Percentiles rank a stretch among this genome's conserved stretches.
Evolutionary conservation across 2,113 vertebrate species (phyloP).

Genomic region (Mystacornis crossleyi): DNA sequence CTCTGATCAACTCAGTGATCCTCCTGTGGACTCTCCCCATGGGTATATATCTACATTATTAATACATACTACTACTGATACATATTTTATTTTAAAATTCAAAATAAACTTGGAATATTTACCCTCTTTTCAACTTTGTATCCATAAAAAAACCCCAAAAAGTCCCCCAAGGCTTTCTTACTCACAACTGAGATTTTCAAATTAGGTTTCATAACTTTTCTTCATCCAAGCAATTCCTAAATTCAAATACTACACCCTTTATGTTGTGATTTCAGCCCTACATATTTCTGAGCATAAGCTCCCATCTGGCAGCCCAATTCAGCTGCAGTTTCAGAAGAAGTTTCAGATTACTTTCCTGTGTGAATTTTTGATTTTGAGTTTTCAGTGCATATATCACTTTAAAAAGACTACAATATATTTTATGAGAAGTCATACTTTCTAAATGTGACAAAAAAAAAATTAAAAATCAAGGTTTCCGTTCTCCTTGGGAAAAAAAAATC

Average conservation of each 20-base stretch:
- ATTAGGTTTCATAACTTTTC: not conserved
- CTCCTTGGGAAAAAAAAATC: not conserved
- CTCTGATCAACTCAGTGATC: not conserved
- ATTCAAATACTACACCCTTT: not conserved
- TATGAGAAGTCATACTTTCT: not conserved
- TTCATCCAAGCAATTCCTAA: not conserved
- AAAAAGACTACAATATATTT: not conserved
- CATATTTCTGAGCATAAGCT: not conserved
- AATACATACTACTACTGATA: not conserved
- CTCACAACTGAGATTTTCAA: not conserved
- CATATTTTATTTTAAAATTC: rapidly evolving
- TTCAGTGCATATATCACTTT: not conserved
- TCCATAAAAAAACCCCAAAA: rapidly evolving
- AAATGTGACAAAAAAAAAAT: not conserved
- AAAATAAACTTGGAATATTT: not conserved
- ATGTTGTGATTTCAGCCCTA: not conserved
- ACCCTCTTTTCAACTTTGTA: not conserved
- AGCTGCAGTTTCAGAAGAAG: not conserved
- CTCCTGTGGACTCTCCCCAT: not conserved
- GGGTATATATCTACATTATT: not conserved
- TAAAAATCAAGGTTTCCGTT: too few relatives aligned
- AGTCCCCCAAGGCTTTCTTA: not conserved
- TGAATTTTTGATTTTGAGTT: not conserved
- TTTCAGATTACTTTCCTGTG: not conserved
- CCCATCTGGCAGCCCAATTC: not conserved